A percentile compares a stretch with the other conserved stretches of the same genome.
phyloP scores from a whole-genome alignment of 92 coral and sea anemone genomes.

The Epizoanthus rinbou region DNA sequence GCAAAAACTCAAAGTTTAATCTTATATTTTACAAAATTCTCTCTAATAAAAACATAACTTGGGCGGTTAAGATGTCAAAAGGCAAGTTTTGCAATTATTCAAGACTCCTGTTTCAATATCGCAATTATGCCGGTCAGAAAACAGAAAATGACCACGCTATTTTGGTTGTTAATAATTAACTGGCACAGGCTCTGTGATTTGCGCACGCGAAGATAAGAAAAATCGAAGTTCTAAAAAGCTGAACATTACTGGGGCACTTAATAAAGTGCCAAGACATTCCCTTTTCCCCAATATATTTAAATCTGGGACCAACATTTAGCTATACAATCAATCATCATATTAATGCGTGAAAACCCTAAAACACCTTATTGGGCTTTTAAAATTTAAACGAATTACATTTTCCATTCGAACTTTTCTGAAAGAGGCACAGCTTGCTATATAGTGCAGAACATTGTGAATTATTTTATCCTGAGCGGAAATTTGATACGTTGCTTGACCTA shows the following conservation, averaged over 20 bases:
- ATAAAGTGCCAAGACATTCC: not conserved
- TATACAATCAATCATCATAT: too few species aligned
- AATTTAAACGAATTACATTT: too few species aligned
- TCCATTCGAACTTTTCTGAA: too few species aligned
- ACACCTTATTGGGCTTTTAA: too few species aligned
- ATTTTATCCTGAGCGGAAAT: too few species aligned
- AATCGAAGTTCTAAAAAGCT: not conserved
- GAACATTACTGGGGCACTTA: not conserved
- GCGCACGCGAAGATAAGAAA: slow-evolving; percentile 39
- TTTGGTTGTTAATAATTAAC: slow-evolving; percentile 26
- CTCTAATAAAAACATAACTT: not conserved
- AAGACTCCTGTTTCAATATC: not conserved
- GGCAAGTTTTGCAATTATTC: not conserved
- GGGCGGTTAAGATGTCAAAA: not conserved
- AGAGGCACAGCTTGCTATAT: too few species aligned
- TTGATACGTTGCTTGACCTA: too few species aligned
- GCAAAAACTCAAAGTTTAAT: slow-evolving; percentile 1
- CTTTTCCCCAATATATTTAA: too few species aligned
- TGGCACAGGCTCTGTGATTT: not conserved
- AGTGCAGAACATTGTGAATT: too few species aligned
- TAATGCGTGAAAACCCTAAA: too few species aligned
- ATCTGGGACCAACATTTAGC: too few species aligned
- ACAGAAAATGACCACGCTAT: slow-evolving; percentile 26
- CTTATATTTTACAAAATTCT: not conserved
- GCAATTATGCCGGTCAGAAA: slow-evolving; percentile 8